phyloP scores from a whole-genome alignment of 2,888 invertebrate species.

The Hyalella azteca region DNA sequence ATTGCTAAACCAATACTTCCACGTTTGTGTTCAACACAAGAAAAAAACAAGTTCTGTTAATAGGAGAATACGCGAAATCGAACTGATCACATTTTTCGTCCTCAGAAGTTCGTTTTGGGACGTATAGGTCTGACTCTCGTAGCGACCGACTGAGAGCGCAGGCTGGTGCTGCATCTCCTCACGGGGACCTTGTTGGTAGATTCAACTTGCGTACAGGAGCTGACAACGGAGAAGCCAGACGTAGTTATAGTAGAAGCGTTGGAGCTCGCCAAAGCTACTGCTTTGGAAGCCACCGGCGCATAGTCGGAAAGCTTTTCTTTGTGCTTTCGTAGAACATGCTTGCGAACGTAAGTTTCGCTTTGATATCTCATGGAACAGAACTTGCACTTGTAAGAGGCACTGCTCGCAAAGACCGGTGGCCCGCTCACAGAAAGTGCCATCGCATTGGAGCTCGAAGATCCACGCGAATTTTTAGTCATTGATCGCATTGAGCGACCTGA shows the following conservation, averaged over 20 bases:
- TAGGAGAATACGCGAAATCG: too few species aligned
- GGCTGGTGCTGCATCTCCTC: not conserved
- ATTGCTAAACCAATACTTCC: too few species aligned
- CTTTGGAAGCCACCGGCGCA: not conserved
- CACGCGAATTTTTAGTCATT: not conserved
- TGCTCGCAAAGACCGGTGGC: not conserved
- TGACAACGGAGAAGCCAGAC: too few species aligned
- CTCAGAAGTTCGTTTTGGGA: not conserved
- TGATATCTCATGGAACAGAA: not conserved
- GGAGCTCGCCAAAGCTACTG: not conserved
- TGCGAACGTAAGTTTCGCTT: conserved; percentile 10
- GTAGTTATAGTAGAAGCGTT: too few species aligned
- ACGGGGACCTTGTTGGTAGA: not conserved
- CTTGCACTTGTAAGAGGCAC: conserved; percentile 26
- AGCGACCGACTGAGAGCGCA: not conserved
- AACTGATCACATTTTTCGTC: too few species aligned
- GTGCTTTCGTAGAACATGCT: not conserved
- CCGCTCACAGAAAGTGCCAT: not conserved
- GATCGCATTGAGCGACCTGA: not conserved
- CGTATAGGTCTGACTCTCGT: conserved; percentile 3
- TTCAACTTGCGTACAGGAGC: too few species aligned
- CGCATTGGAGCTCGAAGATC: not conserved
- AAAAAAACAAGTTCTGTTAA: too few species aligned
- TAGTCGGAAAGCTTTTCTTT: not conserved
- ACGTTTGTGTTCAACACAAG: too few species aligned